Base-by-base conservation (phyloP, 1,140 invertebrate species). In the Ericerus pela region DNA sequence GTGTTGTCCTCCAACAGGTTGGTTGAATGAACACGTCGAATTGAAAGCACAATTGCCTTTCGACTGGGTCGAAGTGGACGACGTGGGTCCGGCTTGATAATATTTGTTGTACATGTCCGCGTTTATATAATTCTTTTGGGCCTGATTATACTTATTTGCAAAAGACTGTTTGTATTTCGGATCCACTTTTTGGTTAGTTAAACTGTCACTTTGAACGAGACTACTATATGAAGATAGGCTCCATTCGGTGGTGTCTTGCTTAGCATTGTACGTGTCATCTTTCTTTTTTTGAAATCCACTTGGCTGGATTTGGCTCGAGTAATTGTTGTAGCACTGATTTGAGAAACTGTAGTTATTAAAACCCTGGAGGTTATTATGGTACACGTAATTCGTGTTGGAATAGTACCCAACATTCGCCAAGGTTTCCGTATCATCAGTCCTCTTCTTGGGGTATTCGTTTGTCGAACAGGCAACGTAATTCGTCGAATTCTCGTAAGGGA, bases 251-350 rank as follows among this genome's bases (percentile, higher is more conserved):
- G 41, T 47, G 26, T 47, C 41, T 47, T 47, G 41, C 14, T 47
- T 47, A n/a, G n/a, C n/a, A n/a, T 38, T 38, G 14, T 47, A 47
- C 2, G 16, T 2, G 26, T 47, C 41, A 16, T 41, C 37, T 47
- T 47, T 47, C 26, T 47, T 47, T 24, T 47, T 47, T 24, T 20
- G 41, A 24, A 47, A 22, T 2, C 41, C 20, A 10, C 20, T 4
- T 24, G 2, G 41, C 26, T 47, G 41, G 4, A 47, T 47, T 47
- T 47, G 41, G 16, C 16, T 24, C 2, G 41, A 24, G 14, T 47
- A 47, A 47, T 47, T 47, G 18, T 47, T 47, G 20, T 47, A 47
- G 14, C 41, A 47, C 16, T 47, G 41, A 47, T 47, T 47, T 10
- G 41, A 47, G 26, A 47, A 47, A 5, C 41, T 24, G 41, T 47